Conservation (phyloP, 2,888 invertebrate species). For the Spatulosminthurus flaviceps region DNA sequence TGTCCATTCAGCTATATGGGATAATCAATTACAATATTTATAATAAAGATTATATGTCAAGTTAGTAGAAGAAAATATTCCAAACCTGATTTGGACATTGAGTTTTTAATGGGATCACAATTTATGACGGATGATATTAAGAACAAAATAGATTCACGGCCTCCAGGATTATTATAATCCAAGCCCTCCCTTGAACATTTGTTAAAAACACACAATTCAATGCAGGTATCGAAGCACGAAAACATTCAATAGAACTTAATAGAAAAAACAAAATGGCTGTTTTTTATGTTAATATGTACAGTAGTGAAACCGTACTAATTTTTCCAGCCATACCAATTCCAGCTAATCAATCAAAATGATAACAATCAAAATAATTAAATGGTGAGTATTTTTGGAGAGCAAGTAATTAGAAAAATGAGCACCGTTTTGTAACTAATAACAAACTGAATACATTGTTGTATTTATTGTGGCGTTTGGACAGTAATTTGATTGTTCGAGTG, state of each 20-base stretch:
- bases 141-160: background rate
- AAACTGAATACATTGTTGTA: constrained; percentile 4
- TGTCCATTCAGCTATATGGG: no score
- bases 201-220: background rate
- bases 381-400: background rate
- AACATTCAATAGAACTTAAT: background rate
- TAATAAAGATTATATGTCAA: background rate
- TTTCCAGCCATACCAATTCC: background rate
- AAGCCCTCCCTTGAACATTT: background rate
- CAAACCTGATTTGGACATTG: background rate
- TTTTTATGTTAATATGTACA: background rate
- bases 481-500: background rate
- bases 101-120: background rate
- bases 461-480: constrained; percentile 18
- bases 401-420: background rate
- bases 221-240: background rate
- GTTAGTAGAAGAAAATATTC: background rate
- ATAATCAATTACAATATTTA: no score
- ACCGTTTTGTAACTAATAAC: background rate
- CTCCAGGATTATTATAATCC: background rate
- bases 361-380: background rate
- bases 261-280: background rate
- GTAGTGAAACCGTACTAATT: no score
- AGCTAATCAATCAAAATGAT: background rate
- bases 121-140: background rate